These are phyloP conservation scores for Heliconius himera DNA, from an alignment of 1,140 invertebrate species.

Conservation along the genomic window DNA sequence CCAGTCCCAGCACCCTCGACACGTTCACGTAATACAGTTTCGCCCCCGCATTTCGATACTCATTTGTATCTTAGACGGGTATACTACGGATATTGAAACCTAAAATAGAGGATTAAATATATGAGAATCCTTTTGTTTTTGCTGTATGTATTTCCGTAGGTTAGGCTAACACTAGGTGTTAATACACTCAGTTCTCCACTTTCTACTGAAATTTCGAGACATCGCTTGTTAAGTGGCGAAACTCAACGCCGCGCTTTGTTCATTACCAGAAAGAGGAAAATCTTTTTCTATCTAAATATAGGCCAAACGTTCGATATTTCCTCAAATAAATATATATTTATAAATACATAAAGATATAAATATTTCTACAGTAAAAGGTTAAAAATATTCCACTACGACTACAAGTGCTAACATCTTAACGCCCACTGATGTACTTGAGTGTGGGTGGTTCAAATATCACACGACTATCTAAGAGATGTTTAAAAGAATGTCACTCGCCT, in stretches of 20 bases:
- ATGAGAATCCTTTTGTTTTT: not conserved
- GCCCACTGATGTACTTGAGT: not conserved
- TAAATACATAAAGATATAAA: not conserved
- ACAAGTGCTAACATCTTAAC: not conserved
- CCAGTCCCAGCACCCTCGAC: conserved; percentile 32
- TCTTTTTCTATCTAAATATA: too few relatives aligned
- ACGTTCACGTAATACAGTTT: conserved; percentile 71
- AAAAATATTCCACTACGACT: not conserved
- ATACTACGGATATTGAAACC: conserved; percentile 21
- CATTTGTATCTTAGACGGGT: conserved; percentile 52
- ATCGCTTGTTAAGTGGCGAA: too few relatives aligned
- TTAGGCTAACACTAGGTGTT: not conserved
- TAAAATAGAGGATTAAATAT: conserved; percentile 19
- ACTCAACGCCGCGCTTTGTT: too few relatives aligned
- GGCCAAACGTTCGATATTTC: not conserved
- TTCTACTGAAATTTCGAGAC: too few relatives aligned
- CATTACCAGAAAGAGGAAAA: too few relatives aligned
- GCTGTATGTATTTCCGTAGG: not conserved
- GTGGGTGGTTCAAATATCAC: not conserved
- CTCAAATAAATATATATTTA: not conserved
- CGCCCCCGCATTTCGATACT: conserved; percentile 69
- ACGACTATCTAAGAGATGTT: not conserved
- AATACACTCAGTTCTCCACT: not conserved
- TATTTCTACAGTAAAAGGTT: not conserved
- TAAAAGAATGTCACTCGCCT: not conserved